Conservation (phyloP, 2,113 vertebrate species). For the Erythrolamprus reginae region DNA sequence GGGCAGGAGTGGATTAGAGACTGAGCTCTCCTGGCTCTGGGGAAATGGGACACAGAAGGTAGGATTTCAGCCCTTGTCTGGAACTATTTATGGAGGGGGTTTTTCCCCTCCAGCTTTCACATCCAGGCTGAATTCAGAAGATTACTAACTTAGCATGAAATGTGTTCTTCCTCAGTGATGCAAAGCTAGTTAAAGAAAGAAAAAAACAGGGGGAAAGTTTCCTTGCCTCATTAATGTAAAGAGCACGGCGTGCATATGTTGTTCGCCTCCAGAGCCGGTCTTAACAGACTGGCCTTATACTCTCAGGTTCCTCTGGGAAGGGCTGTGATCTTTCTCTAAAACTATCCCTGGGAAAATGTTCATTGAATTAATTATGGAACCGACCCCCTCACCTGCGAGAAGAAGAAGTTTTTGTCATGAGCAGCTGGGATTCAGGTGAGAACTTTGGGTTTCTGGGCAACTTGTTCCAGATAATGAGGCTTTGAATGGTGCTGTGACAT, state of each 20-base stretch:
- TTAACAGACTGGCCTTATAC: background rate
- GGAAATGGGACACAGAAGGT: background rate
- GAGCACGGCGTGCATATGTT: background rate
- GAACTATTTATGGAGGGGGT: background rate
- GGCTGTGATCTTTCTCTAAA: background rate
- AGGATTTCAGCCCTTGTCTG: background rate
- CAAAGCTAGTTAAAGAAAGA: background rate
- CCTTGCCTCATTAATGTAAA: background rate
- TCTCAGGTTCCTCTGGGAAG: background rate
- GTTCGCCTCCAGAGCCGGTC: background rate
- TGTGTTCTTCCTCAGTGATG: background rate
- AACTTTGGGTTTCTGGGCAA: background rate
- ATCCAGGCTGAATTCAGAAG: slow-evolving; percentile 38
- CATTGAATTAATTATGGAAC: background rate
- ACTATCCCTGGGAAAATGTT: background rate
- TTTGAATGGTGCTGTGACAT: background rate
- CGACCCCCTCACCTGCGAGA: background rate
- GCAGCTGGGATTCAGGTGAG: too few relatives aligned
- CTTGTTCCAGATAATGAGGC: background rate
- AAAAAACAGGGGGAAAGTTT: too few relatives aligned
- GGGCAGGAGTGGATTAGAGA: background rate
- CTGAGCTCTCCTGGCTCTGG: background rate
- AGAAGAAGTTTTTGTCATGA: background rate
- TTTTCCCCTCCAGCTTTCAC: background rate
- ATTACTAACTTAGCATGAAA: slow-evolving; percentile 20